phyloP scores from a whole-genome alignment of 2,113 vertebrate species.

The Gorilla gorilla region DNA sequence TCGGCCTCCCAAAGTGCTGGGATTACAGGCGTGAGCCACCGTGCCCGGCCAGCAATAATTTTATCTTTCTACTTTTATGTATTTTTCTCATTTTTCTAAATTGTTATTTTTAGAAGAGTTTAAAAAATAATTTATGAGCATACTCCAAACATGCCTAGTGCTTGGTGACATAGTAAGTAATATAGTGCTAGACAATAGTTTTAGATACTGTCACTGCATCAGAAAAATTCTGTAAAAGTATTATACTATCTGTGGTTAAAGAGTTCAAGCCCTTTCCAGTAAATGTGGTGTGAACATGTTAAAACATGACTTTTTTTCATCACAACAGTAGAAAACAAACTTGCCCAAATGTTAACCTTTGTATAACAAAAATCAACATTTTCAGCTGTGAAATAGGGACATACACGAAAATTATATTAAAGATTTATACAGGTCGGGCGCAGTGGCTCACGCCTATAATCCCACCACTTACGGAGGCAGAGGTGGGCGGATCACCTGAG shows the following conservation, averaged over 20 bases:
- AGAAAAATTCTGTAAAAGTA: neutral
- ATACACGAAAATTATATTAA: slow-evolving; percentile 14
- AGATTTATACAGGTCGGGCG: neutral
- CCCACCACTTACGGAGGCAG: too few relatives aligned
- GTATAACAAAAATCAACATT: neutral
- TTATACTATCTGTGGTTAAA: neutral
- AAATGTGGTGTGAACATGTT: neutral
- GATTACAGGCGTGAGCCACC: too few relatives aligned
- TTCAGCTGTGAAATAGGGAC: neutral
- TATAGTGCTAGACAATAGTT: neutral
- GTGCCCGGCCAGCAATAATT: neutral
- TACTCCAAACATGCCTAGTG: neutral
- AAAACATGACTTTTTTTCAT: neutral
- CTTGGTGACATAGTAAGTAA: neutral
- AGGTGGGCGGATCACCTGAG: too few relatives aligned
- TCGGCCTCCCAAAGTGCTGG: too few relatives aligned
- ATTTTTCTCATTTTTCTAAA: neutral
- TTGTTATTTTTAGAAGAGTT: neutral
- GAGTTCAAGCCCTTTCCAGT: neutral
- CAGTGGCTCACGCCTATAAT: too few relatives aligned
- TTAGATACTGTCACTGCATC: neutral
- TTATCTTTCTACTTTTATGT: neutral
- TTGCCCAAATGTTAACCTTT: neutral
- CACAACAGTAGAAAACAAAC: neutral
- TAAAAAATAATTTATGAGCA: neutral